phyloP scores from a whole-genome alignment of 2,113 vertebrate species.

The Pristiophorus japonicus region DNA sequence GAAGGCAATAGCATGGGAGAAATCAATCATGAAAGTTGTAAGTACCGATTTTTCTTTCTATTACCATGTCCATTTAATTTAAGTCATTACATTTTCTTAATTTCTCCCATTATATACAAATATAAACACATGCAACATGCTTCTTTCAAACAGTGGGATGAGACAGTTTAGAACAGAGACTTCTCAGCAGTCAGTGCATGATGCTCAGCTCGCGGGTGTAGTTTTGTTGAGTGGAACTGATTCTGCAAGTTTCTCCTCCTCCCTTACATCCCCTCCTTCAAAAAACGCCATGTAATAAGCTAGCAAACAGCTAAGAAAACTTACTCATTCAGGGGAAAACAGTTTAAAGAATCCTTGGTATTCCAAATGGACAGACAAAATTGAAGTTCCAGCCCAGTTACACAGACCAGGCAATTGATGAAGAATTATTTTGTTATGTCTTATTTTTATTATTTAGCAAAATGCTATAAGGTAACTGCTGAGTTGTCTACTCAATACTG shows the following conservation, averaged over 20 bases:
- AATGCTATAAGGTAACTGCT: not conserved
- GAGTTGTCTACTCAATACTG: not conserved
- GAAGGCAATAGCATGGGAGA: constrained; percentile 98
- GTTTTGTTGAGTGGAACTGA: not conserved
- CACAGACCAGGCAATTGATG: not conserved
- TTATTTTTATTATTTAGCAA: not conserved
- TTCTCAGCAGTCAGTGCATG: not conserved
- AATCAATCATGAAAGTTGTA: constrained; percentile 99
- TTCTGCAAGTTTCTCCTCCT: not conserved
- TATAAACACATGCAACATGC: not conserved
- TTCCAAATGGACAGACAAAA: not conserved
- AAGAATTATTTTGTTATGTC: not conserved
- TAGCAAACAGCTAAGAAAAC: not conserved
- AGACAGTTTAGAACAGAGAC: not conserved
- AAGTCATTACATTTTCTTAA: constrained; percentile 43
- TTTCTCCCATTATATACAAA: not conserved
- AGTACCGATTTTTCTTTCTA: constrained; percentile 52
- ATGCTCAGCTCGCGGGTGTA: not conserved
- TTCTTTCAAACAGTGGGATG: not conserved
- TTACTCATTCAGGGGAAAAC: not conserved
- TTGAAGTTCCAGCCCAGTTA: not conserved
- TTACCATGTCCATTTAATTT: constrained; percentile 43
- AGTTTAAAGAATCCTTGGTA: not conserved
- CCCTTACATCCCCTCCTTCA: not conserved
- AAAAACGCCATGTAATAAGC: not conserved